Conservation (phyloP, 2,113 vertebrate species). For the Myxocyprinus asiaticus region DNA sequence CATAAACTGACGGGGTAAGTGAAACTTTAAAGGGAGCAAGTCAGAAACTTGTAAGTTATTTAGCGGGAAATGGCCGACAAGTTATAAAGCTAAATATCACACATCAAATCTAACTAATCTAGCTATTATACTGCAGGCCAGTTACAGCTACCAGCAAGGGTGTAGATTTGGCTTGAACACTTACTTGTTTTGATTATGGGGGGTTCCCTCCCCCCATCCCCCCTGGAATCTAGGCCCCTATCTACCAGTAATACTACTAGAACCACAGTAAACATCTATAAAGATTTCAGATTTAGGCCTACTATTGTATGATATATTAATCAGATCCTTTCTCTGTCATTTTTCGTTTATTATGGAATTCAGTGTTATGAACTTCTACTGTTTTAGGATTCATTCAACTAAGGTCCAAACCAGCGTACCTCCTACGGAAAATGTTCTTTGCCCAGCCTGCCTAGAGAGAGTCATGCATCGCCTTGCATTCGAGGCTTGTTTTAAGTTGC, state of each 20-base stretch:
- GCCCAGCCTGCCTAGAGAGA: neutral
- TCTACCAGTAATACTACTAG: neutral
- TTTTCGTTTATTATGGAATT: neutral
- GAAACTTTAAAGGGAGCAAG: neutral
- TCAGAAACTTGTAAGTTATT: neutral
- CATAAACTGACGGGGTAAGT: conserved; percentile 18
- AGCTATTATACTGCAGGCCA: neutral
- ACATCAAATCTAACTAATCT: neutral
- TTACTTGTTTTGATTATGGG: no score
- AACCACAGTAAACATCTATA: neutral
- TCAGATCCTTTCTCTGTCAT: neutral
- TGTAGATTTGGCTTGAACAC: no score
- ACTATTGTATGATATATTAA: neutral
- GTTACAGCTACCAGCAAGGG: no score
- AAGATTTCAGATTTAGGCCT: neutral
- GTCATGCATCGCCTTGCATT: conserved; percentile 65
- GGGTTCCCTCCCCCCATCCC: neutral
- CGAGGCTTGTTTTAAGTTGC: conserved; percentile 95
- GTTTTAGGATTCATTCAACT: neutral
- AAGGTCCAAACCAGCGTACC: neutral
- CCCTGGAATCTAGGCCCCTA: no score
- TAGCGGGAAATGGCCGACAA: neutral
- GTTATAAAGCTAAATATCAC: neutral
- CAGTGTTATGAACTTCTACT: neutral
- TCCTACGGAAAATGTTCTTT: neutral